Conservation (phyloP, 2,113 vertebrate genomes). For the Smithornis capensis region DNA sequence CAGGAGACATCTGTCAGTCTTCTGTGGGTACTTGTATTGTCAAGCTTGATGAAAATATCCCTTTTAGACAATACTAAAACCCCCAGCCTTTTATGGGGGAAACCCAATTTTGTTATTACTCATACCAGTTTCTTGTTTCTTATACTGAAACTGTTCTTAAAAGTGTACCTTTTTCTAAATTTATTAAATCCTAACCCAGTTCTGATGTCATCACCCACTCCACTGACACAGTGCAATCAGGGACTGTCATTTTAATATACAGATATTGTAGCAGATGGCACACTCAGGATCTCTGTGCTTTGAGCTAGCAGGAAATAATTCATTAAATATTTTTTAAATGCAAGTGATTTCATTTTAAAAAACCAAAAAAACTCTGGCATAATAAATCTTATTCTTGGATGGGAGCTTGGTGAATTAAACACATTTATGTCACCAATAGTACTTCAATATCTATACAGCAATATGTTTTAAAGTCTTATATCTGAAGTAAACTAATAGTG, state of each 20-base stretch:
- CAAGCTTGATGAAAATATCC: background rate
- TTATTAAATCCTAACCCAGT: background rate
- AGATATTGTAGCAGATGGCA: background rate
- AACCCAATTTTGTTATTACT: background rate
- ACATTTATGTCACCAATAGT: background rate
- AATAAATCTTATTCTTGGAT: background rate
- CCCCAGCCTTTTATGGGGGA: rapidly evolving
- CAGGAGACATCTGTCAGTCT: background rate
- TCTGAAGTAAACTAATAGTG: background rate
- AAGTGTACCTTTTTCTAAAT: background rate
- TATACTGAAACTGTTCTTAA: background rate
- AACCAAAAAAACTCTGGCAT: background rate
- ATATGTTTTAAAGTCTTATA: background rate
- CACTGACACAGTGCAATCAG: background rate
- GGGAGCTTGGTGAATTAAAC: background rate
- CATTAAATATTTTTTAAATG: background rate
- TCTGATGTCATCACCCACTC: background rate
- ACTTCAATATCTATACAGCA: background rate
- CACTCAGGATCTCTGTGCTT: background rate
- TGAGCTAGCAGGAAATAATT: background rate
- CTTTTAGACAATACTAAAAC: background rate
- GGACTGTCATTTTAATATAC: background rate
- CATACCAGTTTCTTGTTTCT: background rate
- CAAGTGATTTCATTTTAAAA: background rate
- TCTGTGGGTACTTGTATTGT: background rate